phyloP scores from a whole-genome alignment of 2,113 vertebrate species.

The Tragelaphus strepsiceros region DNA sequence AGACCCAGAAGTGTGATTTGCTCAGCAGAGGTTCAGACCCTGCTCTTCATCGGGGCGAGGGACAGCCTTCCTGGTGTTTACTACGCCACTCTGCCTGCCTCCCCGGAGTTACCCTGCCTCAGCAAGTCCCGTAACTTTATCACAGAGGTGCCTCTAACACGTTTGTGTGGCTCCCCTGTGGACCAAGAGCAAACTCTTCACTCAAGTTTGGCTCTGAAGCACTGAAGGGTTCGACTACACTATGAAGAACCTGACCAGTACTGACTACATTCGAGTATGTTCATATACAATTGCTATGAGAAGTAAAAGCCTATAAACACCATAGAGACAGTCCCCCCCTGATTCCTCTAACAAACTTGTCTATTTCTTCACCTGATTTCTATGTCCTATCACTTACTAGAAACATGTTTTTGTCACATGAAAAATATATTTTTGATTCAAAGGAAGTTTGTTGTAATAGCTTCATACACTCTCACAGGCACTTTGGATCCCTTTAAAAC shows the following conservation, averaged over 20 bases:
- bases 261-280: rapidly evolving
- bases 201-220: not conserved
- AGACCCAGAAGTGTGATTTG: not conserved
- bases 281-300: not conserved
- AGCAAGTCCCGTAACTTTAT: not conserved
- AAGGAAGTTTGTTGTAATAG: not conserved
- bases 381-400: not conserved
- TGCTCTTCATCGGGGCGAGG: not conserved
- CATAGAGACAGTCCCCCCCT: rapidly evolving
- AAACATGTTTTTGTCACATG: not conserved
- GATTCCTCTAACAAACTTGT: not conserved
- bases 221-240: not conserved
- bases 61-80: not conserved
- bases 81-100: not conserved
- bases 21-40: rapidly evolving
- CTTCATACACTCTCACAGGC: not conserved
- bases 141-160: not conserved
- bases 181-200: not conserved
- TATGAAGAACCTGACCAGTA: not conserved
- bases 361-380: not conserved
- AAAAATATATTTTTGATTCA: not conserved
- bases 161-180: not conserved
- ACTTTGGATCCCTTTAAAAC: not conserved
- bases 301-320: not conserved
- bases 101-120: too few species aligned